Percentiles rank a stretch among this genome's conserved stretches.
Conservation (phyloP, 2,888 invertebrate species). For the Iphiclides podalirius region DNA sequence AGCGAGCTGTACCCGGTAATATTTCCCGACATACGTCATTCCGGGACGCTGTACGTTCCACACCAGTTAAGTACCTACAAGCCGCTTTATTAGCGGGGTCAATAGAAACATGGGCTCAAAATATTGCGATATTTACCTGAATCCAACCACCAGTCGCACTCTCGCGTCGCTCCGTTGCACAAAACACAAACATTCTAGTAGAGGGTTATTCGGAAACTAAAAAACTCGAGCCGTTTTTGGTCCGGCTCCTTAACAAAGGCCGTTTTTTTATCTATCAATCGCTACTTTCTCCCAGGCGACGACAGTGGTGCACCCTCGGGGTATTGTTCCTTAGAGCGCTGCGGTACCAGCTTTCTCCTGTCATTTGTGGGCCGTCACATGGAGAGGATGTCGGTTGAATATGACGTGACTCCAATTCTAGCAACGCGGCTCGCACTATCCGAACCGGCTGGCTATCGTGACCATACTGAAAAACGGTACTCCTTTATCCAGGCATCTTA, state of each 20-base stretch:
- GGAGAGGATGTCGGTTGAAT: constrained; percentile 28
- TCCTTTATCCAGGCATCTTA: constrained; percentile 79
- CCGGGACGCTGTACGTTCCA: constrained; percentile 36
- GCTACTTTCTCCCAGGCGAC: constrained; percentile 68
- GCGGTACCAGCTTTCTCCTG: constrained; percentile 58
- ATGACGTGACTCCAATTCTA: constrained; percentile 49
- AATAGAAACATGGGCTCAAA: neutral
- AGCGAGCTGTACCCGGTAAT: constrained; percentile 56
- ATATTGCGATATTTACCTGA: constrained; percentile 18
- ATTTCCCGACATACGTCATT: constrained; percentile 57
- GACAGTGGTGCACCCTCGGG: constrained; percentile 54
- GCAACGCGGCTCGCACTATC: constrained; percentile 68
- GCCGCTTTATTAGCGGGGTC: constrained; percentile 2
- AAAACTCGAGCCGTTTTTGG: constrained; percentile 60
- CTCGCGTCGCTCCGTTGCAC: constrained; percentile 24
- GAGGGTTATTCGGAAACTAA: constrained; percentile 61
- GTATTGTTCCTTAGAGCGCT: constrained; percentile 48
- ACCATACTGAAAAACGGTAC: constrained; percentile 78
- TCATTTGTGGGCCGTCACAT: constrained; percentile 48
- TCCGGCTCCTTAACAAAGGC: constrained; percentile 54
- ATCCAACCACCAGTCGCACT: neutral
- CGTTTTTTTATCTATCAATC: constrained; percentile 50
- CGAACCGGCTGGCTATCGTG: constrained; percentile 74
- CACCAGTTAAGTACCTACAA: neutral
- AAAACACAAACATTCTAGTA: constrained; percentile 58